These are phyloP conservation scores for Bombus vancouverensis DNA, from an alignment of 1,140 invertebrate genomes.

Conservation along the genomic window DNA sequence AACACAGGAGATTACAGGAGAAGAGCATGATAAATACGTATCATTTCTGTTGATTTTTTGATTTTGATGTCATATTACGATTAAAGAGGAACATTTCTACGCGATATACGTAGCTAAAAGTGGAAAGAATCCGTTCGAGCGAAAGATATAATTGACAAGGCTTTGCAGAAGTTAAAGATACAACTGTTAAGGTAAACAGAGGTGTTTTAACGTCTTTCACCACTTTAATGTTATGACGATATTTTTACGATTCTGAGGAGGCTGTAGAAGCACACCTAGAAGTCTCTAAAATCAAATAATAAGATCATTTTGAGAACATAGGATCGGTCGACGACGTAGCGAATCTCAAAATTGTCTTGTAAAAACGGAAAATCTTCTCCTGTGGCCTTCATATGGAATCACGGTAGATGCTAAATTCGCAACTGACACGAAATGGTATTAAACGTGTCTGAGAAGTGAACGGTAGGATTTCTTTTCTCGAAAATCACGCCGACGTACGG, in stretches of 20 bases:
- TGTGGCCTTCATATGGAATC: not conserved
- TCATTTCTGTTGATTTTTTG: not conserved
- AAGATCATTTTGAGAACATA: too few species aligned
- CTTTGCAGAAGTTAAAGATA: too few species aligned
- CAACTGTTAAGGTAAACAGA: too few species aligned
- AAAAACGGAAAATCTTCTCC: not conserved
- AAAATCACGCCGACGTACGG: constrained; percentile 43
- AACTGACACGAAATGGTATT: not conserved
- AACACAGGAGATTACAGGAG: not conserved
- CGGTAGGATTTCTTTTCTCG: constrained; percentile 43
- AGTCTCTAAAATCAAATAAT: too few species aligned
- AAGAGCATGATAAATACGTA: not conserved
- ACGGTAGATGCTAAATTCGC: not conserved
- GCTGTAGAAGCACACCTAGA: too few species aligned
- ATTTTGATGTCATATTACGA: not conserved
- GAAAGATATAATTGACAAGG: too few species aligned
- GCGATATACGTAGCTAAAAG: too few species aligned
- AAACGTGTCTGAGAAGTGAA: not conserved
- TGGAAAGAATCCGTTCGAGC: too few species aligned
- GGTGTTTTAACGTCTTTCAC: too few species aligned
- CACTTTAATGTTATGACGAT: too few species aligned
- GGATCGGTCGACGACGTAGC: too few species aligned
- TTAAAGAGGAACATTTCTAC: not conserved
- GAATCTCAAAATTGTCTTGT: not conserved
- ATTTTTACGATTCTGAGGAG: too few species aligned